Base-by-base conservation (phyloP, 2,888 invertebrate genomes). In the Dasypogon diadema region DNA sequence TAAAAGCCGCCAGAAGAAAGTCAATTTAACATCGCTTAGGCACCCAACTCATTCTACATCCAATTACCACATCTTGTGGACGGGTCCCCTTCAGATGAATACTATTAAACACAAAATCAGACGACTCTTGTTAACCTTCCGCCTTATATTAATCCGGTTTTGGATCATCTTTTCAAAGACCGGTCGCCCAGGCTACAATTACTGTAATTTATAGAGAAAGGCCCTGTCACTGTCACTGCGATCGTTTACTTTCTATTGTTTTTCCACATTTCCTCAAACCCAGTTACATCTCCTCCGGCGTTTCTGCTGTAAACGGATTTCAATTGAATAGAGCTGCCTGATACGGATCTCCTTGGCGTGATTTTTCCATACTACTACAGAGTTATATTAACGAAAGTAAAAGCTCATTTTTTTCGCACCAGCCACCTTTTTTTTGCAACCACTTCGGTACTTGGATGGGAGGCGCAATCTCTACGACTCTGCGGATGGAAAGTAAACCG, bases 171-270 rank as follows among this genome's bases (percentile, higher is more conserved):
- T 14, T 21, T 21, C n/a, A 24, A 22, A 65, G 48, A 65, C 65
- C 46, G 65, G 65, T 65, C 46, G n/a, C 14, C n/a, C 48, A 26
- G n/a, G n/a, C 21, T 24, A 26, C 56, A 56, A 56, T 56, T 26
- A 56, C 56, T 12, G 48, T 10, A 46, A 65, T 46, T 65, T 65
- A 65, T 65, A 46, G 65, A 65, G 65, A 65, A 65, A 65, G 65
- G 65, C 65, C 65, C 65, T 48, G 46, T 65, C 46, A 65, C 65
- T 65, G 46, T 60, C 18, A 21, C 16, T 22, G 12, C 24, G 24
- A 2, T 46, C 48, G 24, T 24, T 65, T 46, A 46, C 46, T 65
- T 65, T 65, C 65, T 65, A 65, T 65, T 65, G 65, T 65, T 65
- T 65, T 65, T 65, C 65, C 65, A 22, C 63, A 63, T 42, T 46